phyloP scores from a whole-genome alignment of 1,140 invertebrate species.

The Pseudomyrmex flavicornis region DNA sequence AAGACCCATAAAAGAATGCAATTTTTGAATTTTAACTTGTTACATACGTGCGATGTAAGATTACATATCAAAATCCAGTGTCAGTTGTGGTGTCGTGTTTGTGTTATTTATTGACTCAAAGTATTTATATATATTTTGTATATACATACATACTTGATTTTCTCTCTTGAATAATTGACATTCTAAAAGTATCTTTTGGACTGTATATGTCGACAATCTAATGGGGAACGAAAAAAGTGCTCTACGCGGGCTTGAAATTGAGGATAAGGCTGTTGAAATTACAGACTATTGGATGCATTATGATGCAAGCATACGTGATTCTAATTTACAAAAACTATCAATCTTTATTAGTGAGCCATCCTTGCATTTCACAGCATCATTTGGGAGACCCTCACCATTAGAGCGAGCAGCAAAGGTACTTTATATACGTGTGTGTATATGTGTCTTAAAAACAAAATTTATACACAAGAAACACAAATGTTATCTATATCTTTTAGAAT shows the following conservation, averaged over 20 bases:
- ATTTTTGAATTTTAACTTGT: too few species aligned
- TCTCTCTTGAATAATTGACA: background rate
- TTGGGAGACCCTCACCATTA: constrained; percentile 88
- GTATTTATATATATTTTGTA: too few species aligned
- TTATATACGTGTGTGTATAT: background rate
- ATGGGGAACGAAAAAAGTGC: constrained; percentile 93
- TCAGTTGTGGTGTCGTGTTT: too few species aligned
- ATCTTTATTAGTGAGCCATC: constrained; percentile 89
- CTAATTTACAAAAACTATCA: constrained; percentile 87
- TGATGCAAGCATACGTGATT: constrained; percentile 87
- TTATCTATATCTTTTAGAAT: constrained; percentile 87
- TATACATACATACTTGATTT: too few species aligned
- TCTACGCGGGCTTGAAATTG: constrained; percentile 89
- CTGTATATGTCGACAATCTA: constrained; percentile 28
- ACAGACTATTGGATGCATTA: constrained; percentile 92
- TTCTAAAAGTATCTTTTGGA: background rate
- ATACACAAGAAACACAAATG: background rate
- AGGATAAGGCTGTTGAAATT: constrained; percentile 90
- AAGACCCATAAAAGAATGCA: too few species aligned
- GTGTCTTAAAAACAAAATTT: background rate
- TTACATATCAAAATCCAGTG: too few species aligned
- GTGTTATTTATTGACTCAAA: too few species aligned
- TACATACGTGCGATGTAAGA: too few species aligned
- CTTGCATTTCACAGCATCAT: constrained; percentile 86
- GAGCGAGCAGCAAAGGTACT: constrained; percentile 90